phyloP scores from a whole-genome alignment of 2,113 vertebrate species.

The Todiramphus chloris region DNA sequence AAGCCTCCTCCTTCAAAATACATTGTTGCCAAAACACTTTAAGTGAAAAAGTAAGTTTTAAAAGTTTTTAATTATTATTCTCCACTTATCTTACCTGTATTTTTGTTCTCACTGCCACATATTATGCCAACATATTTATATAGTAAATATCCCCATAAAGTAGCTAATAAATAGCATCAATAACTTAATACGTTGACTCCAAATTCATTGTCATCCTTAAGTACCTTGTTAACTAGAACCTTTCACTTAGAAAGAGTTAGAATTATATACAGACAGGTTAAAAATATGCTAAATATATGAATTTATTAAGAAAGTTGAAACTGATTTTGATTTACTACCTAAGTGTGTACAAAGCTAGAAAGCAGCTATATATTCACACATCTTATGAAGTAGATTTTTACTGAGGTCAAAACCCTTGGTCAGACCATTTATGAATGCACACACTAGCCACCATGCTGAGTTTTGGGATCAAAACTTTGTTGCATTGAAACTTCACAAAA shows the following conservation, averaged over 20 bases:
- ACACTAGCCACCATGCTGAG: neutral
- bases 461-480: neutral
- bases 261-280: neutral
- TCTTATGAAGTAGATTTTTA: neutral
- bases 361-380: neutral
- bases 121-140: neutral
- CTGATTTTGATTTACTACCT: neutral
- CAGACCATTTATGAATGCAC: neutral
- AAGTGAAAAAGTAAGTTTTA: neutral
- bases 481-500: neutral
- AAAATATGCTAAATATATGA: neutral
- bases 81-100: neutral
- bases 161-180: neutral
- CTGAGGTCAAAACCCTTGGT: neutral
- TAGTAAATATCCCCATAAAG: neutral
- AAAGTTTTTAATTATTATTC: neutral
- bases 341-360: neutral
- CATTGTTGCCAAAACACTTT: neutral
- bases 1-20: neutral
- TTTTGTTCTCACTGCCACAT: neutral
- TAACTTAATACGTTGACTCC: neutral
- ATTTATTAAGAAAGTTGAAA: neutral
- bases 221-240: neutral
- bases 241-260: neutral
- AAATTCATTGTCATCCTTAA: neutral